Base-by-base conservation (phyloP, 1,140 invertebrate genomes). In the Aleiodes sp. region DNA sequence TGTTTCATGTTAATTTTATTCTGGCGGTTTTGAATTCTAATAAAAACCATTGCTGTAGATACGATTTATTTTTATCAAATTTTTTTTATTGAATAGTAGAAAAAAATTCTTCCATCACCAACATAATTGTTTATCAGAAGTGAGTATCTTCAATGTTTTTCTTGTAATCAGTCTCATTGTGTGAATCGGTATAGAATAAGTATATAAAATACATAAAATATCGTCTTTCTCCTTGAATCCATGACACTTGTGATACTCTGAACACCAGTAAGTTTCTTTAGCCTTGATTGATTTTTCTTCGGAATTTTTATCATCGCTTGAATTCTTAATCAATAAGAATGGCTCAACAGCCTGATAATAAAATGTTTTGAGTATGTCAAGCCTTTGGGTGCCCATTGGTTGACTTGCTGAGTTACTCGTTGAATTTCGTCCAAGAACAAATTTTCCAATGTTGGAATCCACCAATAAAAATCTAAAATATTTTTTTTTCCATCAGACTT, bases 211-310 rank as follows among this genome's bases (percentile, higher is more conserved):
- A 75, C 91, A 93, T 63, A 92, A 87, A 71, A 93, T 84, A 69
- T 91, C 86, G 75, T 90, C 84, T 12, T 85, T 86, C 19, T 88
- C 83, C 78, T 88, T 88, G 8, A 91, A 77, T 10, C 90, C 92
- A 75, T 94, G 93, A 77, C 93, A 94, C 84, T 96, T 96, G 79
- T 95, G 92, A 80, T 93, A 93, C 79, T 94, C 93, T 0, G 92
- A 93, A 77, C 92, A 91, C 89, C 93, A 92, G 81, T 94, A 95
- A 2, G 92, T 91, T 85, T 95, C 94, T 80, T 64, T 70, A 21
- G 64, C 64, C 10, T 19, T 41, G 52, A 69, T 39, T 4, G 10
- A 29, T 46, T 67, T 31, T 24, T 76, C 65, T 70, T 73, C 56
- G 7, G 63, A 43, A 21, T 68, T 68, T 21, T 73, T 70, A 41